A percentile compares a stretch with the other conserved stretches of the same genome.
Evolutionary conservation across 2,888 invertebrate species (phyloP).

Genomic region (Thelaira solivaga): DNA sequence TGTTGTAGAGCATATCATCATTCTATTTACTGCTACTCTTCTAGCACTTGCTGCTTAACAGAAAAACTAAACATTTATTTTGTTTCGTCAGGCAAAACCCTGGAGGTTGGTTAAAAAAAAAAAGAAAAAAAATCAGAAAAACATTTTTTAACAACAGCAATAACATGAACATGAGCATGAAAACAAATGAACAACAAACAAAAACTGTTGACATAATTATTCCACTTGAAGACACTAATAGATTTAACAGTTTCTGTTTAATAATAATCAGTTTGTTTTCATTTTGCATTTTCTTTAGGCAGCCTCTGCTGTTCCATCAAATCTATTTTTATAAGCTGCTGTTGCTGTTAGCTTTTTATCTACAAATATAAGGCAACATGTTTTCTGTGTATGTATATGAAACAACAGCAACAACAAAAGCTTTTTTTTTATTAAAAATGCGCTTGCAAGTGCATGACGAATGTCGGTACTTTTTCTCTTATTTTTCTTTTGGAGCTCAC

Average conservation of each 20-base stretch:
- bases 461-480: not conserved
- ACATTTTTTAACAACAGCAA: not conserved
- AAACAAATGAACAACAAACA: conserved; percentile 9
- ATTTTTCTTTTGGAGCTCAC: not conserved
- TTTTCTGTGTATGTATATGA: no score
- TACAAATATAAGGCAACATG: conserved; percentile 12
- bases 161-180: not conserved
- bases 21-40: not conserved
- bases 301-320: conserved; percentile 13
- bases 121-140: not conserved
- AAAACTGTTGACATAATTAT: conserved; percentile 56
- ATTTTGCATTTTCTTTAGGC: not conserved
- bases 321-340: conserved; percentile 34
- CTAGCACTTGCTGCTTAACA: not conserved
- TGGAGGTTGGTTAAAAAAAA: conserved; percentile 17
- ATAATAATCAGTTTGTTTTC: not conserved
- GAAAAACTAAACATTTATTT: conserved; percentile 9
- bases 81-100: conserved; percentile 36
- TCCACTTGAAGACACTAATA: conserved; percentile 54
- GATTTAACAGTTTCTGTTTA: conserved; percentile 41
- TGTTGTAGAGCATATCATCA: not conserved
- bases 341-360: conserved; percentile 1
- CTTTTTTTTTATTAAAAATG: not conserved
- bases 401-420: not conserved
- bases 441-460: conserved; percentile 27